These are phyloP conservation scores for Pantherophis alleghaniensis DNA, from an alignment of 2,797 vertebrate species.

Conservation along the genomic window DNA sequence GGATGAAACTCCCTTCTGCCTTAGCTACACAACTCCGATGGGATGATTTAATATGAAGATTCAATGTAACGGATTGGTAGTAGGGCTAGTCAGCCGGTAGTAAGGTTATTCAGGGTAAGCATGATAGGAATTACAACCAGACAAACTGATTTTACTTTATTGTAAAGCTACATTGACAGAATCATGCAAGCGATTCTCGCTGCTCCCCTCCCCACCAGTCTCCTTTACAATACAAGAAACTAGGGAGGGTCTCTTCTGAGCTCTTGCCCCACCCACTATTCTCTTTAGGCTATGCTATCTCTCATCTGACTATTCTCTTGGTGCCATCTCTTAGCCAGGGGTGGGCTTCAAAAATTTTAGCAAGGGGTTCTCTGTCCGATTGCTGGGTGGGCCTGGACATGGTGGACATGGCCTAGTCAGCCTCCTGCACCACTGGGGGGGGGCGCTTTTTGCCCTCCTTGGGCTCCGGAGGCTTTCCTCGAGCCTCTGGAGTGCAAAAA, in stretches of 20 bases:
- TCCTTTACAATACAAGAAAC: neutral
- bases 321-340: too few species aligned
- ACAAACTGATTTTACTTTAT: neutral
- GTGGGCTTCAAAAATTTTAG: too few species aligned
- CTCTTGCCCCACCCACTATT: neutral
- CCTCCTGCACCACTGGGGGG: too few species aligned
- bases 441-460: too few species aligned
- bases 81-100: neutral
- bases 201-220: neutral
- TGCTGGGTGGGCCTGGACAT: too few species aligned
- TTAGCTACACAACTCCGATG: neutral
- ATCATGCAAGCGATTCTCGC: neutral
- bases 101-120: neutral
- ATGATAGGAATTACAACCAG: neutral
- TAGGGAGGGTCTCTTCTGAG: neutral
- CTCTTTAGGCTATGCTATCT: neutral
- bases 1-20: neutral
- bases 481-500: too few species aligned
- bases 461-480: too few species aligned
- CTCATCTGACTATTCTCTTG: too few species aligned
- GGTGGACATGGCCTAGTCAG: too few species aligned
- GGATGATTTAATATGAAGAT: neutral
- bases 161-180: neutral
- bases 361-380: too few species aligned
- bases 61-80: neutral